phyloP scores from a whole-genome alignment of 2,797 vertebrate species.

The Hozukius guyotensis region DNA sequence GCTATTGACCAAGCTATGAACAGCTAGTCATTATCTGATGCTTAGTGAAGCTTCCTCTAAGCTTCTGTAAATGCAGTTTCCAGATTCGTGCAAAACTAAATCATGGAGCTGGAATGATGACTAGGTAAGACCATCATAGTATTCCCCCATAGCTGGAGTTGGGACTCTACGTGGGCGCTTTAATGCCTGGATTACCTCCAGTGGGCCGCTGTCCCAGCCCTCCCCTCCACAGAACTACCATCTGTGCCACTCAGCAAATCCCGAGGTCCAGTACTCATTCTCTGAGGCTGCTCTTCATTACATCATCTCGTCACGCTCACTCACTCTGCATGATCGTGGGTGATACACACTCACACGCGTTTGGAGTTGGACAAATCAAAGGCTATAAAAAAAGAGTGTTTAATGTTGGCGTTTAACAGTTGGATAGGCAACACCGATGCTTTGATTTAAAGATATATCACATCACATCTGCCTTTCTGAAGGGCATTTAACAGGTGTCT shows the following conservation, averaged over 20 bases:
- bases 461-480: neutral
- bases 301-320: slow-evolving; percentile 51
- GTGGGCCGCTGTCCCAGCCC: slow-evolving; percentile 28
- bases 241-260: slow-evolving; percentile 73
- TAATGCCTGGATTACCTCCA: slow-evolving; percentile 68
- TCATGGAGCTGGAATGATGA: too few relatives aligned
- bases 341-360: slow-evolving; percentile 3
- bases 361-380: neutral
- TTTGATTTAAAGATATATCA: neutral
- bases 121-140: neutral
- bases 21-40: too few relatives aligned
- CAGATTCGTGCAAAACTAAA: too few relatives aligned
- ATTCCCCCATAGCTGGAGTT: slow-evolving; percentile 30
- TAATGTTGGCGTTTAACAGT: neutral
- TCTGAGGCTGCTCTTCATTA: slow-evolving; percentile 48
- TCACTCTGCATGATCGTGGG: slow-evolving; percentile 26
- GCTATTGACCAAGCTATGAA: too few relatives aligned
- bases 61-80: too few relatives aligned
- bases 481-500: neutral
- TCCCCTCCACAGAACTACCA: slow-evolving; percentile 48
- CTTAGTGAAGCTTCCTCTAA: too few relatives aligned
- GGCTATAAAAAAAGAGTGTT: neutral
- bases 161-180: slow-evolving; percentile 43
- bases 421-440: neutral
- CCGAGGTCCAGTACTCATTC: slow-evolving; percentile 44